Conservation (phyloP, 2,888 invertebrate genomes). For the Drosophila putrida region DNA sequence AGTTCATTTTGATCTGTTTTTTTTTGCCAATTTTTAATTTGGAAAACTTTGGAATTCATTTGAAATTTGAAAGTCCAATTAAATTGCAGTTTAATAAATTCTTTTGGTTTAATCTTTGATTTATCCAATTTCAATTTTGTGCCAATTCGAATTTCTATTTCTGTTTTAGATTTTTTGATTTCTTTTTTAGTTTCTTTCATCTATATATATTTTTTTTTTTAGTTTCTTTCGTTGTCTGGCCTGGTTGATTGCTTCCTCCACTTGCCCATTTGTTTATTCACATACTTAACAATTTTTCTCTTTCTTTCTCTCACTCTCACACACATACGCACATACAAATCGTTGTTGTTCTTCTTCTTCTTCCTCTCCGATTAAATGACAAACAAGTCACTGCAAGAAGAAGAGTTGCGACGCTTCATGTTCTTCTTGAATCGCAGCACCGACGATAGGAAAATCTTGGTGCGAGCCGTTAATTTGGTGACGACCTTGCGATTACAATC, state of each 20-base stretch:
- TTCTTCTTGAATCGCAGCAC: conserved; percentile 84
- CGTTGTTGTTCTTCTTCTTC: not conserved
- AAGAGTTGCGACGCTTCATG: conserved; percentile 83
- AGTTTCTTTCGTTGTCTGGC: not conserved
- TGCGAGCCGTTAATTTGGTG: conserved; percentile 83
- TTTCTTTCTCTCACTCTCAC: conserved; percentile 2
- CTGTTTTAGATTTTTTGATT: no score
- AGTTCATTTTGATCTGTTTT: not conserved
- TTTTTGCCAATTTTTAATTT: not conserved
- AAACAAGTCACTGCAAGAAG: conserved; percentile 85
- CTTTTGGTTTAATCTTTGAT: no score
- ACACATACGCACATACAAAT: not conserved
- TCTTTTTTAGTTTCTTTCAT: no score
- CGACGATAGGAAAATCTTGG: conserved; percentile 84
- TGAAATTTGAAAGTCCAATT: no score
- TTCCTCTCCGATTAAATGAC: conserved; percentile 77
- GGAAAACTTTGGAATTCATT: not conserved
- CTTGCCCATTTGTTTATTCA: not conserved
- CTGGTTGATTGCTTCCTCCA: not conserved
- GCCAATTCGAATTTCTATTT: no score
- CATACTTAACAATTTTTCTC: not conserved
- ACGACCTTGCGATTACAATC: conserved; percentile 80
- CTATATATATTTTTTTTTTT: no score
- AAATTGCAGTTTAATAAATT: no score
- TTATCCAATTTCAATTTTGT: no score